Base-by-base conservation (phyloP, 2,797 vertebrate species). In the Lepidocolaptes lacrymiger region DNA sequence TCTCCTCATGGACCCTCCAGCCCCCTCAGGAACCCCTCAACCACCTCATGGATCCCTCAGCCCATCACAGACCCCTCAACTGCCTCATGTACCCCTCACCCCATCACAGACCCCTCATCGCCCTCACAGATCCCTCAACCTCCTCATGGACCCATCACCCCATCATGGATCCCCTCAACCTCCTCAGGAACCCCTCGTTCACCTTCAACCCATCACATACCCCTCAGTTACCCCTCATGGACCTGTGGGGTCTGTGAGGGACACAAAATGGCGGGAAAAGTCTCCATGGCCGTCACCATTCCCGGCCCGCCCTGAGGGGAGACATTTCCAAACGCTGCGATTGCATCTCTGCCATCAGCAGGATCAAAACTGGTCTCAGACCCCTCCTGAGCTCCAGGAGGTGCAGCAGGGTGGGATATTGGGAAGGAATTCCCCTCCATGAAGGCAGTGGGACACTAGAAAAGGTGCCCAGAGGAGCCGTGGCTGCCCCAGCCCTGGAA, bases 271-370 rank as follows among this genome's bases (percentile, higher is more conserved):
- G 87, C 64, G 51, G 79, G 64, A 71, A 76, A 39, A 76, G 39
- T 19, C 49, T 7, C 27, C 0, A 5, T 0, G 4, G 17, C 6
- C 11, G 27, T 22, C 27, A 3, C 37, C 0, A 37, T 22, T 39
- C 20, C 46, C 39, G 61, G 28, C 41, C 39, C 39, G 13, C 14
- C 87, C 87, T 69, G 64, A 76, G 71, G 51, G 59, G 13, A 49
- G 22, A n/a, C 0, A 4, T 49, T 36, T 14, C 32, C 56, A 24
- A 4, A 9, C 22, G 9, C 58, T 5, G 34, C 18, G 13, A 16
- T 6, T 6, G 7, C 11, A 3, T 37, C 12, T 36, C 58, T 37
- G 36, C 36, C 27, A 7, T 9, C 69, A 1, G 2, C 20, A 21
- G 24, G 5, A 26, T 9, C 34, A 11, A 30, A 30, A 9, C 17